Base-by-base conservation (phyloP, 2,888 invertebrate genomes). In the Mythimna vitellina region DNA sequence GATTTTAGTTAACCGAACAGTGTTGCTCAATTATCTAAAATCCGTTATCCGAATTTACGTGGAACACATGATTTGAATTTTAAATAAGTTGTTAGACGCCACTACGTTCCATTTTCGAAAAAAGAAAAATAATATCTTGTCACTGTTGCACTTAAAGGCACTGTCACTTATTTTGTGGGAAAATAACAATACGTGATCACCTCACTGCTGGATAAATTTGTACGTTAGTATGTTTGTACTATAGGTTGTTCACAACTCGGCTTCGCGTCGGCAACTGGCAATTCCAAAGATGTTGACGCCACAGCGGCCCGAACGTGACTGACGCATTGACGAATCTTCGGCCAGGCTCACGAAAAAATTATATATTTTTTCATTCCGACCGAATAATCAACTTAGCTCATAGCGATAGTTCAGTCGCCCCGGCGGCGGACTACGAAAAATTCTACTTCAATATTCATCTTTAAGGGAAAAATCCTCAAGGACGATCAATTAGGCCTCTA, bases 241-340 rank as follows among this genome's bases (percentile, higher is more conserved):
- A 94, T 95, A 88, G 86, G 93, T 94, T 95, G 92, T 92, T 90
- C 94, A 94, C 94, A 93, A 94, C 92, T 93, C 94, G 93, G 91
- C 86, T 87, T 88, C 89, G 89, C 91, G 91, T 86, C 87, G 88
- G 86, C 89, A 87, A 93, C 93, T 93, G 92, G 91, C 90, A 83
- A 85, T 88, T 86, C 89, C 87, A 89, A 88, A 91, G 94, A 92
- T 94, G 95, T 94, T 91, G 90, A 91, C 95, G 92, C 93, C 92
- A 87, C 84, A 88, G 89, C 95, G 93, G 93, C 89, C 92, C 91
- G 91, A 88, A 87, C 92, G 92, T 92, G 93, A 96, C 96, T 96
- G 96, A 94, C 95, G 95, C 94, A 92, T 92, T 93, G 94, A 93
- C 95, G 94, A 94, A 95, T 95, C 95, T 95, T 94, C 93, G 91